Evolutionary conservation across 1,140 invertebrate species (phyloP).

Genomic region (Idris sp.): DNA sequence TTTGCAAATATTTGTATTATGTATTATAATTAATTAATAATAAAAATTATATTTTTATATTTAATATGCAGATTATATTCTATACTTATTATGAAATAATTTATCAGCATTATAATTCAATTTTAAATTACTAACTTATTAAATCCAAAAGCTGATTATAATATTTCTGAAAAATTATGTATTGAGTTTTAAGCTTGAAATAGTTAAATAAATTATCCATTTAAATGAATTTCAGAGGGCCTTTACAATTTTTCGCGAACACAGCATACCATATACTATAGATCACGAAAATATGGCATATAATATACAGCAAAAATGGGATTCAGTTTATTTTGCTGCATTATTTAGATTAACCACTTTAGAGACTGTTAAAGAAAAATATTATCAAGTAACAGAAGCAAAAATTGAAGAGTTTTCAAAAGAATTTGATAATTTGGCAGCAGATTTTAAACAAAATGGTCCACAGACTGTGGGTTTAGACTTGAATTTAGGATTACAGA

Average conservation of each 20-base stretch:
- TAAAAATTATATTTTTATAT: no score
- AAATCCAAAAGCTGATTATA: no score
- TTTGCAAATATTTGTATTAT: no score
- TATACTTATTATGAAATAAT: no score
- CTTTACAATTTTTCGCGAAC: constrained; percentile 68
- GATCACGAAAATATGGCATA: constrained; percentile 80
- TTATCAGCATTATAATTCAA: no score
- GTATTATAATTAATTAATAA: no score
- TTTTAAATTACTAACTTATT: no score
- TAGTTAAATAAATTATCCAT: neutral
- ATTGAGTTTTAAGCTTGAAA: no score
- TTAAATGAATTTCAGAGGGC: constrained; percentile 61
- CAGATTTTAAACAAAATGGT: constrained; percentile 85
- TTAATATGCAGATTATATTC: no score
- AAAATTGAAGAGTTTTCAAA: constrained; percentile 86
- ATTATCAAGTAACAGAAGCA: constrained; percentile 85
- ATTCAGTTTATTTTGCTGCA: constrained; percentile 82
- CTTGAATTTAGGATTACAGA: constrained; percentile 84
- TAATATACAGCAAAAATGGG: constrained; percentile 83
- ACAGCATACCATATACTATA: constrained; percentile 70
- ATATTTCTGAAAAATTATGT: no score
- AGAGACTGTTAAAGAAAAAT: constrained; percentile 86
- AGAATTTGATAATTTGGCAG: constrained; percentile 83
- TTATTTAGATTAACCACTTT: constrained; percentile 83
- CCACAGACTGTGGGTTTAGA: constrained; percentile 87